Evolutionary conservation across 2,113 vertebrate species (phyloP).

Genomic region (Xenopus borealis): DNA sequence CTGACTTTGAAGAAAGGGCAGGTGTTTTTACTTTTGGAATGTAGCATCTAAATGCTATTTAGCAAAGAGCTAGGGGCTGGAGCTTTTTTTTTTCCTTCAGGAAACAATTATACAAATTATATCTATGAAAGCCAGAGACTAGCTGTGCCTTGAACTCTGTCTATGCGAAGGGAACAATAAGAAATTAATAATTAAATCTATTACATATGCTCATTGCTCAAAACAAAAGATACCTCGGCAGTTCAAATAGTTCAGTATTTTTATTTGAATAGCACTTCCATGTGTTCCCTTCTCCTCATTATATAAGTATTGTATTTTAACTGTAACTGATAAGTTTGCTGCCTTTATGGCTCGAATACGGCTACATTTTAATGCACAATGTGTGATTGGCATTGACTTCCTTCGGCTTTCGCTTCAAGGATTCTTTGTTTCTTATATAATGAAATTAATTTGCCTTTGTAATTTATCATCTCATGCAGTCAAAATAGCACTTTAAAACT

Average conservation of each 20-base stretch:
- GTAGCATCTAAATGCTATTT: constrained; percentile 61
- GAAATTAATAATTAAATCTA: constrained; percentile 98
- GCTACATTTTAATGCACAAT: constrained; percentile 69
- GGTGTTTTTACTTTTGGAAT: constrained; percentile 74
- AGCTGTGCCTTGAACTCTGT: constrained; percentile 85
- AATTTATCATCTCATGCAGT: constrained; percentile 64
- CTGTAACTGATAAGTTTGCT: constrained; percentile 77
- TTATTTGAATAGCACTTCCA: constrained; percentile 83
- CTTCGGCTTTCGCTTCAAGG: constrained; percentile 62
- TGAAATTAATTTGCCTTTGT: constrained; percentile 67
- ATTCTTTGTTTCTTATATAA: constrained; percentile 61
- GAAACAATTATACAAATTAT: constrained; percentile 97
- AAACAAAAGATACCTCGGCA: constrained; percentile 76
- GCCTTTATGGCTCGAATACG: constrained; percentile 73
- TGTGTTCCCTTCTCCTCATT: constrained; percentile 63
- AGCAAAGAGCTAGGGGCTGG: constrained; percentile 58
- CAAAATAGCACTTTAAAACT: constrained; percentile 44
- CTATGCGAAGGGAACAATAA: constrained; percentile 74
- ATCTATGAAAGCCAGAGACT: constrained; percentile 89
- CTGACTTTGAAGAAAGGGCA: constrained; percentile 74
- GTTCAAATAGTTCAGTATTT: constrained; percentile 74
- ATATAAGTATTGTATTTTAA: constrained; percentile 77
- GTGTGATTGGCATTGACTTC: constrained; percentile 67
- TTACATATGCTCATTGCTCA: constrained; percentile 94
- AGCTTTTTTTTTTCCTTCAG: constrained; percentile 69